Evolutionary conservation across 2,888 invertebrate species (phyloP).

Genomic region (Byasa hedistus): DNA sequence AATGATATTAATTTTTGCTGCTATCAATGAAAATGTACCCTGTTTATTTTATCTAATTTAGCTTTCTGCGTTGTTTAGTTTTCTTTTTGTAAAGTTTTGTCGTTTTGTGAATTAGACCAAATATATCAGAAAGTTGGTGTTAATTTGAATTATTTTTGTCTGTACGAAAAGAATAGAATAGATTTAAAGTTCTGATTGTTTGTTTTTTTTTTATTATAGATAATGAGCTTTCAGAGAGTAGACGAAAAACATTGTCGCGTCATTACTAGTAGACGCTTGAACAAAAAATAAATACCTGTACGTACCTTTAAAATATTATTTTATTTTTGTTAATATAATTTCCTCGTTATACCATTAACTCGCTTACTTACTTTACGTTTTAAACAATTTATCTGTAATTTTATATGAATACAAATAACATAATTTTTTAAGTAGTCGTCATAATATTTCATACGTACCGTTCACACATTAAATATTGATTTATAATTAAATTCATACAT

Average conservation of each 20-base stretch:
- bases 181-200: constrained; percentile 52
- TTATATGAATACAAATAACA: too few relatives aligned
- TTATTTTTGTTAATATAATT: constrained; percentile 39
- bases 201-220: constrained; percentile 48
- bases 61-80: constrained; percentile 26
- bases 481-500: too few relatives aligned
- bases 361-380: neutral
- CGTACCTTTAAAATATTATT: constrained; percentile 62
- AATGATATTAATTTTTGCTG: too few relatives aligned
- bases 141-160: constrained; percentile 47
- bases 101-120: constrained; percentile 52
- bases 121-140: constrained; percentile 65
- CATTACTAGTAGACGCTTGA: constrained; percentile 75
- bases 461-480: too few relatives aligned
- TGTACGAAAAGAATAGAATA: constrained; percentile 49
- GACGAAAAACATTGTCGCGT: constrained; percentile 68
- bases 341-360: constrained; percentile 2
- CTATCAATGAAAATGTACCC: neutral
- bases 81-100: constrained; percentile 37
- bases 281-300: constrained; percentile 76
- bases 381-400: too few relatives aligned
- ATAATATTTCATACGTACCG: too few relatives aligned
- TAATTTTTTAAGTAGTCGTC: too few relatives aligned
- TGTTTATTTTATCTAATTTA: neutral
- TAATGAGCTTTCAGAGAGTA: constrained; percentile 58